Percentiles rank a stretch among this genome's conserved stretches.
These are phyloP conservation scores for Schizopygopsis pylzovi DNA, from an alignment of 2,797 vertebrate species.

Conservation along the genomic window DNA sequence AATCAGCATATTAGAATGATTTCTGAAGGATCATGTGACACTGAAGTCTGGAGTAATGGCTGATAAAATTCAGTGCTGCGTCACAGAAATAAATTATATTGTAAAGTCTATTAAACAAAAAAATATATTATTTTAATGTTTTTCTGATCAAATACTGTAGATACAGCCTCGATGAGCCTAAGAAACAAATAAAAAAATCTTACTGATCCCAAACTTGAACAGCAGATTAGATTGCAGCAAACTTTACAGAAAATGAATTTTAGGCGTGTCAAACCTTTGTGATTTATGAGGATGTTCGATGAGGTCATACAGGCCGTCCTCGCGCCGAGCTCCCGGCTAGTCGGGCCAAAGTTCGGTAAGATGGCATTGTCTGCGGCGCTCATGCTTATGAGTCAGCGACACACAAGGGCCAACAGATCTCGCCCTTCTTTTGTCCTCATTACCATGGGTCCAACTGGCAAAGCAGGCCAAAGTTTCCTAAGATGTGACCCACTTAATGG, in stretches of 20 bases:
- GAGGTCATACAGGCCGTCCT: slow-evolving; percentile 15
- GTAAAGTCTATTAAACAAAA: neutral
- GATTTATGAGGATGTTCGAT: slow-evolving; percentile 34
- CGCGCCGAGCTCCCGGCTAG: slow-evolving; percentile 50
- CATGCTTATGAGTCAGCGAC: slow-evolving; percentile 73
- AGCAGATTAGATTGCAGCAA: slow-evolving; percentile 59
- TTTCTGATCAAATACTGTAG: neutral
- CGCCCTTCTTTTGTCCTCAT: slow-evolving; percentile 69
- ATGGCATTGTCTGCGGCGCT: slow-evolving; percentile 73
- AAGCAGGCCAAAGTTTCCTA: slow-evolving; percentile 66
- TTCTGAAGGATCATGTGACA: no score
- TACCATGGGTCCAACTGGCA: slow-evolving; percentile 67
- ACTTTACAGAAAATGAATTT: slow-evolving; percentile 47
- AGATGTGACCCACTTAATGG: slow-evolving; percentile 64
- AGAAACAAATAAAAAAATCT: neutral
- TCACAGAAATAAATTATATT: no score
- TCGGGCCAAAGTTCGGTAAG: slow-evolving; percentile 72
- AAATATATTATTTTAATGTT: neutral
- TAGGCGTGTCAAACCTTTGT: slow-evolving; percentile 24
- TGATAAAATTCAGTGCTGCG: no score
- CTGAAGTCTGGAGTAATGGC: no score
- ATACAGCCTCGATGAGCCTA: neutral
- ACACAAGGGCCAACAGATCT: slow-evolving; percentile 47
- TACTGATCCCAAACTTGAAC: neutral
- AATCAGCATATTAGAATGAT: no score